Base-by-base conservation (phyloP, 2,888 invertebrate species). In the Rhamphomyia laevipes region DNA sequence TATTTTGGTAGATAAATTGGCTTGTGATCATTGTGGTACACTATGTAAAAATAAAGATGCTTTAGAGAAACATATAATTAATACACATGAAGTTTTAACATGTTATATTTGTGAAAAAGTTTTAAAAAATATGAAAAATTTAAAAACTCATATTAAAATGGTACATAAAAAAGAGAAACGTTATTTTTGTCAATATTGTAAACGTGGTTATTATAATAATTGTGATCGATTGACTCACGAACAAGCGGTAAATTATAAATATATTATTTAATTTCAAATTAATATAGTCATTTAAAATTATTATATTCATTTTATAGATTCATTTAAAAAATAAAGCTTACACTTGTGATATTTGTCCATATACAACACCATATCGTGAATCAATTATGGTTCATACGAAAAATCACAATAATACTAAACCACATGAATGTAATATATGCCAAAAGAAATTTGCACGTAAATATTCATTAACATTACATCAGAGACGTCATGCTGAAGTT, bases 181-280 rank as follows among this genome's bases (percentile, higher is more conserved):
- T 2, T 68, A 60, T 46, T 54, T 59, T 45, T 68, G 68, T 44
- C 40, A 53, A n/a, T 47, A 58, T 16, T 68, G 68, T 23, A 31
- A 62, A 1, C 67, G 66, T 43, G 68, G 68, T 1, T 68, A 64
- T 51, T 68, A 61, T 54, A 62, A 66, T 50, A 63, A 61, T 15
- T 63, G 64, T 46, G 69, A 69, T 59, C 57, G 58, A 52, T 59
- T 62, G 30, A 56, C 58, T 9, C 68, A 69, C 47, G 61, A 62
- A 18, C 58, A 55, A 46, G 49, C 57, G 48, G 60, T 61, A 56
- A 51, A 46, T 55, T 21, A 21, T 21, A 21, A 21, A 21, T 4
- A 21, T 4, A 21, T 21, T 21, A 21, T 4, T 21, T 21, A 21
- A 21, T 21, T 21, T 21, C 6, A 21, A 21, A 21, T 21, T 3